Conservation (phyloP, 2,797 vertebrate genomes). For the Schizothorax lantsangensis region DNA sequence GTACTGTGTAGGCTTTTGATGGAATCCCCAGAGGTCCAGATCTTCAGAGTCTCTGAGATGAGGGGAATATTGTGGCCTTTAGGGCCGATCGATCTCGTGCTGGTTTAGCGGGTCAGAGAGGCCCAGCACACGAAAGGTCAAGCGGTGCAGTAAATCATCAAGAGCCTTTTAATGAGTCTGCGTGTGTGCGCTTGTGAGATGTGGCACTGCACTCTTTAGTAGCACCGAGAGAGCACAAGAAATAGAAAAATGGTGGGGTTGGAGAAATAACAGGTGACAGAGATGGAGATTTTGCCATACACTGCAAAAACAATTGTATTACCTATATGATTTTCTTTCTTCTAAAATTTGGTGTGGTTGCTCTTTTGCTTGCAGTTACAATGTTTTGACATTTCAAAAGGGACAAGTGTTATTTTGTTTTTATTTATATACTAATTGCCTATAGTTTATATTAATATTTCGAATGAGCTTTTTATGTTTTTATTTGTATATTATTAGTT, state of each 20-base stretch:
- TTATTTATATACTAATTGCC: background rate
- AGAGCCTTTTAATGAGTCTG: constrained; percentile 47
- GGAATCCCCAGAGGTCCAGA: background rate
- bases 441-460: background rate
- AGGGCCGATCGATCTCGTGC: constrained; percentile 55
- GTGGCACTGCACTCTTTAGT: constrained; percentile 1
- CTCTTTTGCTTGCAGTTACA: background rate
- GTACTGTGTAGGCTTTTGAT: constrained; percentile 13
- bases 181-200: background rate
- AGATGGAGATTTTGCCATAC: background rate
- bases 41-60: constrained; percentile 30
- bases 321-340: background rate
- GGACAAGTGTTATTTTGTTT: background rate
- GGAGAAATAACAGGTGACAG: background rate
- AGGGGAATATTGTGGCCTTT: constrained; percentile 57
- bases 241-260: background rate
- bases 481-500: background rate
- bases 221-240: background rate
- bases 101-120: constrained; percentile 37
- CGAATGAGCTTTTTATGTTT: background rate
- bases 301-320: background rate
- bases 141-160: constrained; percentile 59
- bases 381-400: background rate
- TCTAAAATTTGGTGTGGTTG: background rate
- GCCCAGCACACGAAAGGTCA: constrained; percentile 54